Conservation (phyloP, 2,888 invertebrate species). For the Sicus ferrugineus region DNA sequence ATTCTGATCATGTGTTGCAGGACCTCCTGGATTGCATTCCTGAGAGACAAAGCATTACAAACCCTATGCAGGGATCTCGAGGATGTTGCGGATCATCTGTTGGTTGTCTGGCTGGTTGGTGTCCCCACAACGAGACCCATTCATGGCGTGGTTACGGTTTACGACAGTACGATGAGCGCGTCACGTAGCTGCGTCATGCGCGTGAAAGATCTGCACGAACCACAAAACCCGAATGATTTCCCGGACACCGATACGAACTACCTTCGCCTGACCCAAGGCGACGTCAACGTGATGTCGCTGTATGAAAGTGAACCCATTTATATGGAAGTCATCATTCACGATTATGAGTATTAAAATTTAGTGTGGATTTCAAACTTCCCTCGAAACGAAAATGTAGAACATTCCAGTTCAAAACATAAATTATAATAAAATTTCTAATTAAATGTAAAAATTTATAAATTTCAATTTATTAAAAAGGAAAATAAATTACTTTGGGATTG, state of each 20-base stretch:
- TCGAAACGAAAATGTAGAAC: too few species aligned
- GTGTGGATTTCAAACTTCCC: too few species aligned
- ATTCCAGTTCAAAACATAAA: too few species aligned
- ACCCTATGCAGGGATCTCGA: conserved; percentile 38
- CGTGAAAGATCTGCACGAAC: conserved; percentile 47
- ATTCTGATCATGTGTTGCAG: conserved; percentile 52
- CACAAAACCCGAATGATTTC: conserved; percentile 49
- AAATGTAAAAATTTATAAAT: too few species aligned
- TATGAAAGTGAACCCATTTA: conserved; percentile 44
- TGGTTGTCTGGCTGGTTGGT: conserved; percentile 50
- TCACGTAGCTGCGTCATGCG: conserved; percentile 50
- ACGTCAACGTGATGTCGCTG: conserved; percentile 50
- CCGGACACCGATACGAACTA: conserved; percentile 46
- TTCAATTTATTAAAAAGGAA: too few species aligned
- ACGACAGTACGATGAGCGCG: conserved; percentile 47
- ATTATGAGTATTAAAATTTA: too few species aligned
- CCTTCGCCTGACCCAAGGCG: conserved; percentile 49
- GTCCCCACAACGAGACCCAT: conserved; percentile 51
- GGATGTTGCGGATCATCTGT: conserved; percentile 42
- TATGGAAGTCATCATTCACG: conserved; percentile 51
- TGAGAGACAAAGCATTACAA: conserved; percentile 42
- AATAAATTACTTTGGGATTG: too few species aligned
- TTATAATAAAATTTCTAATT: too few species aligned
- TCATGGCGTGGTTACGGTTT: conserved; percentile 50
- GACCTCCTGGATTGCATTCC: conserved; percentile 46